Conservation (phyloP, 2,888 invertebrate species). For the Eubasilissa splendida region DNA sequence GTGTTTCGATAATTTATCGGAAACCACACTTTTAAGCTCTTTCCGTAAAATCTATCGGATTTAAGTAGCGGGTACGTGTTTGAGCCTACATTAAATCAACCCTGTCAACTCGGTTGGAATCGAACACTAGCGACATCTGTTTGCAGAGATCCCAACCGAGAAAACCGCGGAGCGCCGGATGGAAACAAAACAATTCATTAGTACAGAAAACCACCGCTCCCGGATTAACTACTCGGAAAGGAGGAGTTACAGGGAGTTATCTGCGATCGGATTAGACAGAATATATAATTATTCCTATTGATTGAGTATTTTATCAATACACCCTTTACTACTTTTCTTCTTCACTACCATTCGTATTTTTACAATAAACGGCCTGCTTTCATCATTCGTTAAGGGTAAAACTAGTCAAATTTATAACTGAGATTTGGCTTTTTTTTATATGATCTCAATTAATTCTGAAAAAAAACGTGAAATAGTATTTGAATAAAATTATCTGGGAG, state of each 20-base stretch:
- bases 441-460: no score
- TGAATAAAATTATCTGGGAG: no score
- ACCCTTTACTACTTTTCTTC: no score
- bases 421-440: no score
- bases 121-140: slow-evolving; percentile 48
- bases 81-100: slow-evolving; percentile 26
- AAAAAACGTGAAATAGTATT: no score
- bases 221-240: slow-evolving; percentile 40
- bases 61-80: slow-evolving; percentile 3
- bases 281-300: slow-evolving; percentile 5
- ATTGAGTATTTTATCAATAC: no score
- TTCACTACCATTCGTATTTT: no score
- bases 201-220: slow-evolving; percentile 43
- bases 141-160: slow-evolving; percentile 31
- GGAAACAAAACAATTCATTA: slow-evolving; percentile 51
- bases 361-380: no score
- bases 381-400: no score
- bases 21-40: background rate
- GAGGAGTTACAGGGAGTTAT: slow-evolving; percentile 15
- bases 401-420: no score
- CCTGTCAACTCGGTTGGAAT: slow-evolving; percentile 18
- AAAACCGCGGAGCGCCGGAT: slow-evolving; percentile 38
- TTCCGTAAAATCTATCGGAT: background rate
- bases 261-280: slow-evolving; percentile 1
- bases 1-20: background rate